Evolutionary conservation across 2,888 invertebrate genomes (phyloP).

Genomic region (Ptychoptera contaminata): DNA sequence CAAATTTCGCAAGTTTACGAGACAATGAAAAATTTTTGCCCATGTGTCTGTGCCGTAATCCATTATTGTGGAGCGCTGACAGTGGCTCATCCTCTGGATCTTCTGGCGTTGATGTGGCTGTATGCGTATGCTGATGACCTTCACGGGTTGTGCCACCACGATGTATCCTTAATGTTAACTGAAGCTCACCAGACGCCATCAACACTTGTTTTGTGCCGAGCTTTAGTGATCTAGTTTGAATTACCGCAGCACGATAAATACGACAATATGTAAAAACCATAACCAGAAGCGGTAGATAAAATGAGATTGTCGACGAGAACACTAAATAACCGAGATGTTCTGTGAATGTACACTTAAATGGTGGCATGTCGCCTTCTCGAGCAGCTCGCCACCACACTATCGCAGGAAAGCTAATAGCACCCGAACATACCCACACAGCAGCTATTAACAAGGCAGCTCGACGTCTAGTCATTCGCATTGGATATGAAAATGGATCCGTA

Average conservation of each 20-base stretch:
- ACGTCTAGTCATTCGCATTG: constrained; percentile 81
- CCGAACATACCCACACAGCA: constrained; percentile 92
- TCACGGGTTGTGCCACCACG: constrained; percentile 69
- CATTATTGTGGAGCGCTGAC: constrained; percentile 63
- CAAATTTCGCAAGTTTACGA: constrained; percentile 84
- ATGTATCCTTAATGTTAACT: constrained; percentile 82
- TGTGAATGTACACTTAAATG: constrained; percentile 86
- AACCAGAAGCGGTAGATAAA: constrained; percentile 89
- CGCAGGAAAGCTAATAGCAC: constrained; percentile 95
- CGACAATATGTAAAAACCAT: constrained; percentile 98
- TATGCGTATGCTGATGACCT: constrained; percentile 23
- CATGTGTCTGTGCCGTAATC: constrained; percentile 54
- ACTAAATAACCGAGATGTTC: constrained; percentile 92
- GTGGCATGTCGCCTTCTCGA: constrained; percentile 60
- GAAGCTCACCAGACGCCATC: constrained; percentile 69
- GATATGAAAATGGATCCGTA: constrained; percentile 95
- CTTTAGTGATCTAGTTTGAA: constrained; percentile 79
- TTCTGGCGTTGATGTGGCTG: constrained; percentile 46
- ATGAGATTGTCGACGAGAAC: constrained; percentile 94
- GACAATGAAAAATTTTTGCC: constrained; percentile 86
- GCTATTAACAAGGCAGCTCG: constrained; percentile 79
- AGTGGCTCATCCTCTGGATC: constrained; percentile 51
- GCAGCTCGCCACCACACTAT: constrained; percentile 94
- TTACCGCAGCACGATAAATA: constrained; percentile 86
- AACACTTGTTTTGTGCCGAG: constrained; percentile 83